Conservation (phyloP, 2,888 invertebrate species). For the Dryococelus australis region DNA sequence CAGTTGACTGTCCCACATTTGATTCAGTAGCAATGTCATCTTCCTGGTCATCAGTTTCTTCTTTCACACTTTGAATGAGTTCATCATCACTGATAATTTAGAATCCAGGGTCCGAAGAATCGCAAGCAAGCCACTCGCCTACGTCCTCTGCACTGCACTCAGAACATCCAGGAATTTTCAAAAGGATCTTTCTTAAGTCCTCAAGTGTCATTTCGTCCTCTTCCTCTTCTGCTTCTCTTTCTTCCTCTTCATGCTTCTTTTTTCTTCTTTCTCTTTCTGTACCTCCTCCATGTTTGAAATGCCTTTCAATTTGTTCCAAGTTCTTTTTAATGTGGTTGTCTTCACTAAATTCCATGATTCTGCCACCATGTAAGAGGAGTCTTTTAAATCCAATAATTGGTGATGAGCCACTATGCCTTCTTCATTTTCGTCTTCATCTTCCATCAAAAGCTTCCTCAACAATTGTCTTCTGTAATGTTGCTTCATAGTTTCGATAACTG, state of each 20-base stretch:
- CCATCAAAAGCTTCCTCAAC: conserved; percentile 25
- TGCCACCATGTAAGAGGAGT: not conserved
- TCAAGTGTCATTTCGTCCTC: not conserved
- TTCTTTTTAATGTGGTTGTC: not conserved
- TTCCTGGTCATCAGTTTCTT: too few species aligned
- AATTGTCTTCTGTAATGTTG: conserved; percentile 24
- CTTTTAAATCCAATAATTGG: not conserved
- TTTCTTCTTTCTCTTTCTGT: too few species aligned
- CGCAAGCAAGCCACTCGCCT: conserved; percentile 45
- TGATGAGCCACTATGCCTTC: too few species aligned
- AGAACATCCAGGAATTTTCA: conserved; percentile 42
- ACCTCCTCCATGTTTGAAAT: not conserved
- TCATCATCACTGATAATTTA: conserved; percentile 45
- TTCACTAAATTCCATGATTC: not conserved
- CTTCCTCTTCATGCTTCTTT: too few species aligned
- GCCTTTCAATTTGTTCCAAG: conserved; percentile 23
- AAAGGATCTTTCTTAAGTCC: too few species aligned
- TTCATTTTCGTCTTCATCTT: not conserved
- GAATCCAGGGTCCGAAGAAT: conserved; percentile 43
- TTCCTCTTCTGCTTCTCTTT: too few species aligned
- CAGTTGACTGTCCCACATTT: too few species aligned
- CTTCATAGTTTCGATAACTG: conserved; percentile 13
- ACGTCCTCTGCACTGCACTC: too few species aligned
- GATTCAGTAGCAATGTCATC: too few species aligned
- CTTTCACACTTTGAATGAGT: too few species aligned